phyloP scores from a whole-genome alignment of 2,113 vertebrate genomes.

The Calidris pugnax region DNA sequence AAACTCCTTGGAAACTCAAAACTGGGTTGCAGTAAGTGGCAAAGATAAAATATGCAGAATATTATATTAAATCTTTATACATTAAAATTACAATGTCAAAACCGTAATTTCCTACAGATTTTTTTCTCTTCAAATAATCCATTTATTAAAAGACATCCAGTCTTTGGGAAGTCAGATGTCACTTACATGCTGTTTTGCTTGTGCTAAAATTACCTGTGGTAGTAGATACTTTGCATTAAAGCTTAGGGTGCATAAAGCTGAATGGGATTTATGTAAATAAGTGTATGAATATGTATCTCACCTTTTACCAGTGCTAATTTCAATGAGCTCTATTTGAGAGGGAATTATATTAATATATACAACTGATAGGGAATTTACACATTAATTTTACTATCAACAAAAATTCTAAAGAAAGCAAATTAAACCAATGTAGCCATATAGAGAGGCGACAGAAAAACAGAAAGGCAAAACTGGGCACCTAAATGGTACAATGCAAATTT shows the following conservation, averaged over 20 bases:
- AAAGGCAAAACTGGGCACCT: neutral
- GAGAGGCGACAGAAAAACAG: neutral
- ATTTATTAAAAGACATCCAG: neutral
- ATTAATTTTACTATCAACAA: constrained; percentile 48
- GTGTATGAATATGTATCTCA: constrained; percentile 57
- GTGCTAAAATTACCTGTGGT: constrained; percentile 1
- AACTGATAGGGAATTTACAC: constrained; percentile 46
- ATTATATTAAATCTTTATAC: constrained; percentile 40
- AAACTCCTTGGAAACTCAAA: constrained; percentile 36
- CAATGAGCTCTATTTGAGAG: constrained; percentile 20
- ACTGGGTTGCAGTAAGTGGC: neutral
- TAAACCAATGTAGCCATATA: neutral
- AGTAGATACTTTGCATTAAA: constrained; percentile 35
- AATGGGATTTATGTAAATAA: constrained; percentile 64
- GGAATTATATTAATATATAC: constrained; percentile 56
- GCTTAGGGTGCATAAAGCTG: constrained; percentile 40
- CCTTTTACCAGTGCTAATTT: constrained; percentile 41
- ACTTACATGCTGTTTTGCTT: neutral
- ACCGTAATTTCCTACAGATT: neutral
- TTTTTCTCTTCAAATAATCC: neutral
- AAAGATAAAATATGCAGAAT: constrained; percentile 13
- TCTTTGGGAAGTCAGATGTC: constrained; percentile 15
- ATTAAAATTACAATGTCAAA: constrained; percentile 31
- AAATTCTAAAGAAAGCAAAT: constrained; percentile 41
- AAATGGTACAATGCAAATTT: neutral